Evolutionary conservation across 35 echinoderm and acorn worm genomes (phyloP), one percentile per base, ranked within the genome.

Genomic region (Acanthaster planci): DNA sequence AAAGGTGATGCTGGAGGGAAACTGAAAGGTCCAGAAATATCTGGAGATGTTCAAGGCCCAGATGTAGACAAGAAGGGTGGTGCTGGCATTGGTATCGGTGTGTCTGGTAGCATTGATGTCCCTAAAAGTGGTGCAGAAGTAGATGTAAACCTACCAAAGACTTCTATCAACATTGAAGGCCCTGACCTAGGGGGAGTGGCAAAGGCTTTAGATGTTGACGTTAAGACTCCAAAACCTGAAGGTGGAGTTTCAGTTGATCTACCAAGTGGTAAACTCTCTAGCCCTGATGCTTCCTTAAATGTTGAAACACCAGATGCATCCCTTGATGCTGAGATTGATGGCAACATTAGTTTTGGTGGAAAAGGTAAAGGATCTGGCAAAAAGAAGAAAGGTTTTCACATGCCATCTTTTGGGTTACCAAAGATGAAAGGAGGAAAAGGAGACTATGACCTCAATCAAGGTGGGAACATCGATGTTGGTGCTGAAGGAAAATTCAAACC

Each of bases 41-140:
- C 35, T 36, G 18, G 35, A 75, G 52, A 79, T 51, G 51, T 92
- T 53, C 85, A 82, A 40, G 85, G 88, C 21, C 88, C 88, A 38
- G 93, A 95, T 88, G 80, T 76, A 87, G 89, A 85, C 82, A 10
- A 86, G 1, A 86, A 86, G 27, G 92, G 87, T 60, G 90, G 58
- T 77, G 89, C 42, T 78, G 89, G 55, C 44, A 12, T 93, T 14
- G 77, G 80, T 56, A 82, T 87, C 55, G 87, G 84, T 47, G 37
- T 93, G n/a, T 54, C 50, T 57, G 90, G 85, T 77, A 80, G 55
- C 23, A 60, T 37, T 29, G 76, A 84, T 35, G 39, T 82, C 12
- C 83, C 83, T 12, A 47, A 47, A 47, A 12, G 42, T 50, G 60
- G 80, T 58, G 83, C 67, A 32, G 86, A 93, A 53, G 52, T 68